A percentile compares a stretch with the other conserved stretches of the same genome.
phyloP scores from a whole-genome alignment of 2,113 vertebrate genomes.

The Tupaia tana region DNA sequence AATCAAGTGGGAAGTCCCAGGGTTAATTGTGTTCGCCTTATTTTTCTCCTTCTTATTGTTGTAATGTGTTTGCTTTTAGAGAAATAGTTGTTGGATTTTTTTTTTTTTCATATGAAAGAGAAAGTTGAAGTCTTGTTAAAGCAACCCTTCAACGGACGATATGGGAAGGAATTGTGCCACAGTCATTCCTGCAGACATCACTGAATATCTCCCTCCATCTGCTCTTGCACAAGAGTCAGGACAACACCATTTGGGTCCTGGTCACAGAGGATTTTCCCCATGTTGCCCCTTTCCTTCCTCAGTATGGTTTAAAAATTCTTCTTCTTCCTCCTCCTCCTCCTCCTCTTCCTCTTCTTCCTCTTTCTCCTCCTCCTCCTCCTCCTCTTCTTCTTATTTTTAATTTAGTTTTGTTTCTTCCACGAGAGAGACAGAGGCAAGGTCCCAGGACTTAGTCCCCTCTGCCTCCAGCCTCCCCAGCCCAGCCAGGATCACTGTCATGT shows the following conservation, averaged over 20 bases:
- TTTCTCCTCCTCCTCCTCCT: no score
- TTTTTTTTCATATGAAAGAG: neutral
- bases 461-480: no score
- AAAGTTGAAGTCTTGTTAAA: neutral
- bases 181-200: fast-evolving
- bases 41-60: neutral
- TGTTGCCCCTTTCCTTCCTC: neutral
- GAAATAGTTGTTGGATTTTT: neutral
- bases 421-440: no score
- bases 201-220: no score
- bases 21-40: neutral
- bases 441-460: no score
- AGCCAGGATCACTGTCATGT: no score
- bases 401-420: no score
- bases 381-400: no score
- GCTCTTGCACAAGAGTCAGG: neutral
- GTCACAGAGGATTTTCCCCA: no score
- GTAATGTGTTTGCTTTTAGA: slow-evolving; percentile 32
- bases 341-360: no score
- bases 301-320: neutral
- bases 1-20: slow-evolving; percentile 7
- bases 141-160: neutral
- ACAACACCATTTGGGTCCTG: neutral
- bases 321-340: no score
- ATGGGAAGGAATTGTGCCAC: fast-evolving